phyloP scores from a whole-genome alignment of 2,113 vertebrate genomes.

The Eurypyga helias region DNA sequence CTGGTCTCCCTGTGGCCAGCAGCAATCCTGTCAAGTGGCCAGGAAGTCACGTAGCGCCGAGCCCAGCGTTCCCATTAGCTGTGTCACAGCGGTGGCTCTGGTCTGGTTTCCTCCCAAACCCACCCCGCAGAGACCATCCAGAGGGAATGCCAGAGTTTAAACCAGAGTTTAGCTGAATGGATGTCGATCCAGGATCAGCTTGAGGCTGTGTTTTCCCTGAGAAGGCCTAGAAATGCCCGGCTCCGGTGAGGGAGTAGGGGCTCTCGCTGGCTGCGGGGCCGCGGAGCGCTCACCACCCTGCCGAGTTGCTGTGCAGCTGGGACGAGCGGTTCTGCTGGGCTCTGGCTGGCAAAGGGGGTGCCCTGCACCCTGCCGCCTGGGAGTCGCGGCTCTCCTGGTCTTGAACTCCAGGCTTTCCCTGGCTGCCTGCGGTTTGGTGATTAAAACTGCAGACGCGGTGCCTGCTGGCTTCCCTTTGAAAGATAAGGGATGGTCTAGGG shows the following conservation, averaged over 20 bases:
- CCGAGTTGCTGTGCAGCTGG: background rate
- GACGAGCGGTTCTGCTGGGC: background rate
- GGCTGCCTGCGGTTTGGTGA: background rate
- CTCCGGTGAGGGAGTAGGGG: background rate
- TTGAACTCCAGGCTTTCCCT: constrained; percentile 51
- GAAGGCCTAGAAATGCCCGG: background rate
- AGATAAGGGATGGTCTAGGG: constrained; percentile 52
- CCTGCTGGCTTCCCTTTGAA: constrained; percentile 17
- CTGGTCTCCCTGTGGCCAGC: background rate
- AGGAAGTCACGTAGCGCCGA: background rate
- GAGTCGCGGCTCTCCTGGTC: background rate
- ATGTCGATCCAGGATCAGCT: background rate
- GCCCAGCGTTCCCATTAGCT: background rate
- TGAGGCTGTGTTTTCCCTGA: background rate
- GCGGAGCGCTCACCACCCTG: rapidly evolving
- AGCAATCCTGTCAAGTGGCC: background rate
- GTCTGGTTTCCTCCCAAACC: background rate
- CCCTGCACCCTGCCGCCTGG: background rate
- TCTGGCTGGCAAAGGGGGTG: background rate
- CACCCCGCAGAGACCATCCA: background rate
- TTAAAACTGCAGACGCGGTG: background rate
- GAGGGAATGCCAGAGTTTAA: background rate
- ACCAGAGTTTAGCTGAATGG: background rate
- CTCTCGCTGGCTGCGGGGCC: background rate
- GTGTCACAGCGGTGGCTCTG: background rate